Base-by-base conservation (phyloP, 2,888 invertebrate species). In the Perizoma affinitatum region DNA sequence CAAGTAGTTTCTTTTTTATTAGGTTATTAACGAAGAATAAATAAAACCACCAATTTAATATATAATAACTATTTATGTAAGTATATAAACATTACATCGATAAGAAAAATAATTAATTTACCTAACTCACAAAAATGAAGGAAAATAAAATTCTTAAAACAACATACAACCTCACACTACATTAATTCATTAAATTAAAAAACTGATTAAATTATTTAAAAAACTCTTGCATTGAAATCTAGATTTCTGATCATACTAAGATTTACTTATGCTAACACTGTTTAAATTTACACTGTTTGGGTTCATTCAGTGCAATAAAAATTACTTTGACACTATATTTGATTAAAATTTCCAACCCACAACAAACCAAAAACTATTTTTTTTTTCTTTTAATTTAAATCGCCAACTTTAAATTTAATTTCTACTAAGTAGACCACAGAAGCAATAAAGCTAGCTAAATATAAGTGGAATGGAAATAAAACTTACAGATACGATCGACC, bases 61-160 rank as follows among this genome's bases (percentile, higher is more conserved):
- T 90, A 91, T 90, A 90, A 90, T 92, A 92, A 92, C 91, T 92
- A 92, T 92, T 88, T 90, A 91, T 90, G 87, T 90, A 91, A 88
- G 86, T 91, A 89, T 91, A 91, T 90, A 91, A 91, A 92, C 91
- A 89, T 90, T 88, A 91, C 90, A 91, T 89, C 80, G 82, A 90
- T 85, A 87, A 86, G 89, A 89, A 90, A 90, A 87, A 87, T 85
- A 86, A 86, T 90, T 90, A 82, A 89, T 88, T 90, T 88, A 87
- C 83, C 84, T 88, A 91, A 87, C 76, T 86, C 87, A 88, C 88
- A 82, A 87, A 86, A 82, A 78, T 73, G 71, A 79, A 84, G 64
- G 64, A 74, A 77, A 75, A 70, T 82, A 83, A 79, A 78, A 82
- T 67, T 65, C 66, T 67, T 68, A 68, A 80, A 84, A 84, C 82